Evolutionary conservation across 1,140 invertebrate genomes (phyloP).

Genomic region (Aphaenogaster rudis): DNA sequence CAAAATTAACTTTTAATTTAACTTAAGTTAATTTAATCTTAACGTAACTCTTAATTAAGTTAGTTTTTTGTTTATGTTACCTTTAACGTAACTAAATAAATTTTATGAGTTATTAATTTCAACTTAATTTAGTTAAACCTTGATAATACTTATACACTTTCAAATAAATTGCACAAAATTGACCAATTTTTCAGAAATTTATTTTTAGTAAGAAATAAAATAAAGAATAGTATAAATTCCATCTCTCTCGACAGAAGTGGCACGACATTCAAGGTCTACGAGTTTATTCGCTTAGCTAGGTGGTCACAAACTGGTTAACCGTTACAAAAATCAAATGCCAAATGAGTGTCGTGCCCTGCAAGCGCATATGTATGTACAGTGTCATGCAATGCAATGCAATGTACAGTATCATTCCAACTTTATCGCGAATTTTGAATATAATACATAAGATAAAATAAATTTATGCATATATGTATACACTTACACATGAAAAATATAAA

Average conservation of each 20-base stretch:
- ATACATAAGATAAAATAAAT: background rate
- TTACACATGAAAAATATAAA: background rate
- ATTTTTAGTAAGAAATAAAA: background rate
- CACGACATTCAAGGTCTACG: constrained; percentile 55
- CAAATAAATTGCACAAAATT: background rate
- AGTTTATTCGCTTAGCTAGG: constrained; percentile 13
- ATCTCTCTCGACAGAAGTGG: background rate
- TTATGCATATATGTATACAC: background rate
- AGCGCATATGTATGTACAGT: background rate
- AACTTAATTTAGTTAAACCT: too few relatives aligned
- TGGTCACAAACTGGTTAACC: constrained; percentile 52
- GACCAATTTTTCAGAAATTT: background rate
- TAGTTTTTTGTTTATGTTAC: too few relatives aligned
- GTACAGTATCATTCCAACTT: background rate
- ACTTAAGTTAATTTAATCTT: too few relatives aligned
- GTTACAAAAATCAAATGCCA: constrained; percentile 2
- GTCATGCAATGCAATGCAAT: background rate
- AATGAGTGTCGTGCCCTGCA: background rate
- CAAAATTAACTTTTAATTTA: too few relatives aligned
- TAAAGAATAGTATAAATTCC: too few relatives aligned
- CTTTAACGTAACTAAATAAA: too few relatives aligned
- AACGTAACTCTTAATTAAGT: too few relatives aligned
- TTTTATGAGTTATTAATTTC: too few relatives aligned
- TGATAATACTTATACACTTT: background rate
- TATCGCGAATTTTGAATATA: background rate